Conservation (phyloP, 2,113 vertebrate species). For the Capreolus pygargus region DNA sequence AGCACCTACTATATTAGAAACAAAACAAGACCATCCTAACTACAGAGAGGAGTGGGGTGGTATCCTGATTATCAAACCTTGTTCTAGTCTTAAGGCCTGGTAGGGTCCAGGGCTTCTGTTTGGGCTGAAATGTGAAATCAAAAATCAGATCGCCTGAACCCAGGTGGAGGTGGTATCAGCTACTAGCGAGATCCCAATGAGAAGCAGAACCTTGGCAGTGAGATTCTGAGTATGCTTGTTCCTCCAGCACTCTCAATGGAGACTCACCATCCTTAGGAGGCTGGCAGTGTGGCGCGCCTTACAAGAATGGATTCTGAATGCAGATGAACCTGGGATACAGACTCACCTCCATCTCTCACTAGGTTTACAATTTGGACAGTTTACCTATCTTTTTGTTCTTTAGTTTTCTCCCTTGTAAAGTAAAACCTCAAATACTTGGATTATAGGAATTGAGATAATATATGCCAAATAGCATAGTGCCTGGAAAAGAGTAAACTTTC, state of each 20-base stretch:
- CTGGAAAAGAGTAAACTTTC: background rate
- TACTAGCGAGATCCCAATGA: background rate
- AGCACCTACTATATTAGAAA: background rate
- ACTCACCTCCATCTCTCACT: background rate
- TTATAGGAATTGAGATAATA: background rate
- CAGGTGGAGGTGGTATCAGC: background rate
- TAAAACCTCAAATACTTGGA: background rate
- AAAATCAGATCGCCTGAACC: background rate
- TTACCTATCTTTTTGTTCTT: background rate
- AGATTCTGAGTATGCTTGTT: background rate
- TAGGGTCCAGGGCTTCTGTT: background rate
- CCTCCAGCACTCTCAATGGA: background rate
- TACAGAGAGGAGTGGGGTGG: background rate
- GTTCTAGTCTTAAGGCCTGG: background rate
- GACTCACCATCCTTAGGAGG: background rate
- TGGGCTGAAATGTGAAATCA: background rate
- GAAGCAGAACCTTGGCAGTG: background rate
- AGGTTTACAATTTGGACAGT: background rate
- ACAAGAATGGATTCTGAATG: background rate
- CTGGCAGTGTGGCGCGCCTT: no score
- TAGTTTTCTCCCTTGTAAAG: constrained; percentile 4
- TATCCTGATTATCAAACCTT: background rate
- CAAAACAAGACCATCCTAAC: background rate
- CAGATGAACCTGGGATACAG: background rate
- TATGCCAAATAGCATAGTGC: background rate